These are phyloP conservation scores for Hystrix cristata DNA, from an alignment of 2,113 vertebrate species.

Conservation along the genomic window DNA sequence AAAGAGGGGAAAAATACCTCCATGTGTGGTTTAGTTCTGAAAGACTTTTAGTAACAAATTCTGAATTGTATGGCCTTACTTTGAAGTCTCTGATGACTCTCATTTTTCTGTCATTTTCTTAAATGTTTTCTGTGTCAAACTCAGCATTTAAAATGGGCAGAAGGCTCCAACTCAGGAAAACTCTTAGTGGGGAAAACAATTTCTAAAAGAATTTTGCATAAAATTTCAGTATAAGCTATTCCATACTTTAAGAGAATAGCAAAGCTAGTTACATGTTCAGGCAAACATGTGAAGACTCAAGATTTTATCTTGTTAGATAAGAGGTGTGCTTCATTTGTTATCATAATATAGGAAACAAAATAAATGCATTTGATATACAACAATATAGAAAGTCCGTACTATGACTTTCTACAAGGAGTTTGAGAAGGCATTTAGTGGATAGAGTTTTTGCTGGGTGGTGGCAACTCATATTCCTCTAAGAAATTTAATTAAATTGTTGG, in stretches of 20 bases:
- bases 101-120: slow-evolving; percentile 83
- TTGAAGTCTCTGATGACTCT: slow-evolving; percentile 76
- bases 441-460: neutral
- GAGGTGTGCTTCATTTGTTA: slow-evolving; percentile 23
- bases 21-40: slow-evolving; percentile 66
- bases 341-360: neutral
- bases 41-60: slow-evolving; percentile 76
- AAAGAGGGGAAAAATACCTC: slow-evolving; percentile 74
- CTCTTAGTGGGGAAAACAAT: slow-evolving; percentile 3
- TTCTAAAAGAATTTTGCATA: slow-evolving; percentile 68
- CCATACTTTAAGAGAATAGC: slow-evolving; percentile 52
- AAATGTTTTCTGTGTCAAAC: slow-evolving; percentile 72
- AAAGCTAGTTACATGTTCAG: slow-evolving; percentile 64
- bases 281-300: slow-evolving; percentile 51
- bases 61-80: slow-evolving; percentile 69
- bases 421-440: neutral
- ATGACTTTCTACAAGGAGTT: neutral
- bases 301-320: slow-evolving; percentile 27
- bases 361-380: neutral
- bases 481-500: slow-evolving; percentile 32
- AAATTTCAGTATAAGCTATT: slow-evolving; percentile 67
- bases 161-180: slow-evolving; percentile 69
- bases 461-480: neutral
- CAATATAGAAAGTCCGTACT: neutral
- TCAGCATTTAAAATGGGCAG: slow-evolving; percentile 75